These are phyloP conservation scores for Pocillopora meandrina DNA, from an alignment of 92 coral and sea anemone genomes.

Conservation along the genomic window DNA sequence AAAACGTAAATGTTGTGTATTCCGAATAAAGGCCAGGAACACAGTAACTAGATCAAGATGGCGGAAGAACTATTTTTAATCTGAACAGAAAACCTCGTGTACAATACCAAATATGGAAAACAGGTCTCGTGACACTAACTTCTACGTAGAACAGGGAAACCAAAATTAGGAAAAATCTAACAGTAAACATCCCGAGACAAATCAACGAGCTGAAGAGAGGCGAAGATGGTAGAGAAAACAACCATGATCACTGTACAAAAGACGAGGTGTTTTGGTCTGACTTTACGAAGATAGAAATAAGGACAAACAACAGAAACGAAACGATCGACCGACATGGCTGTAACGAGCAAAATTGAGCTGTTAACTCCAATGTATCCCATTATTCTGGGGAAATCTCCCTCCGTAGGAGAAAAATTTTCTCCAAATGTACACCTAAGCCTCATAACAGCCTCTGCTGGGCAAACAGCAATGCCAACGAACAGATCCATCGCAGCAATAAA, in stretches of 20 bases:
- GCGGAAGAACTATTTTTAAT: background rate
- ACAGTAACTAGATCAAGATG: background rate
- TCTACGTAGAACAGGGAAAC: no score
- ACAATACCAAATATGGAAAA: no score
- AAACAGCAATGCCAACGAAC: background rate
- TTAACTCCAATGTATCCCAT: constrained; percentile 21
- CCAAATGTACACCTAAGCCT: background rate
- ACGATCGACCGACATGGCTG: constrained; percentile 31
- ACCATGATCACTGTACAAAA: background rate
- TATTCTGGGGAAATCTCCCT: background rate
- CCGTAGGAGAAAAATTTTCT: background rate
- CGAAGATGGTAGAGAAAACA: background rate
- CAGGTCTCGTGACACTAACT: no score
- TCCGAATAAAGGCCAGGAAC: no score
- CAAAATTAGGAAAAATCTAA: background rate
- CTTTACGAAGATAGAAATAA: constrained; percentile 3
- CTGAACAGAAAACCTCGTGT: no score
- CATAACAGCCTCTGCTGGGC: background rate
- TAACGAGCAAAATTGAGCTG: constrained; percentile 14
- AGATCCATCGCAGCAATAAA: constrained; percentile 10
- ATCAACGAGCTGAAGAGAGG: constrained; percentile 1
- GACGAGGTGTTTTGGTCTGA: background rate
- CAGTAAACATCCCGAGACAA: constrained; percentile 6
- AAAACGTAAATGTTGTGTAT: constrained; percentile 8
- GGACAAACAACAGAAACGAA: constrained; percentile 17